These are phyloP conservation scores for Furnarius figulus DNA, from an alignment of 2,113 vertebrate genomes.

Conservation along the genomic window DNA sequence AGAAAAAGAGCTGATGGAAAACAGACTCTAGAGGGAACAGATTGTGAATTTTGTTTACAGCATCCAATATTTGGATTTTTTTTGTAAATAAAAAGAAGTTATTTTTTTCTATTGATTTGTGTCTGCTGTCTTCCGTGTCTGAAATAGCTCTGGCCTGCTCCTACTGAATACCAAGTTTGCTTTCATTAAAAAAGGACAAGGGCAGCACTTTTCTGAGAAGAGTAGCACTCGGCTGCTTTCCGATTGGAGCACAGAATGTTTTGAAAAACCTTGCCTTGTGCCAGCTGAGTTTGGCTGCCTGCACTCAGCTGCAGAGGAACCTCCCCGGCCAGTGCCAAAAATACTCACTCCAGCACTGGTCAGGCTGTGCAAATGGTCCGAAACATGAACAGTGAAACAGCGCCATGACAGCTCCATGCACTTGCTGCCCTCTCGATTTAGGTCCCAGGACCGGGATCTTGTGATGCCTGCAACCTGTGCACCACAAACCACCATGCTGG, in stretches of 20 bases:
- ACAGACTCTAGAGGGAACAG: constrained; percentile 79
- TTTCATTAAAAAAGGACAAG: constrained; percentile 15
- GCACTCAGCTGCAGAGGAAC: constrained; percentile 43
- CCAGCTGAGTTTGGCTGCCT: constrained; percentile 46
- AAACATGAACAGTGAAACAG: neutral
- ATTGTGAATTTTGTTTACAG: constrained; percentile 90
- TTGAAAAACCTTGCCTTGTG: constrained; percentile 57
- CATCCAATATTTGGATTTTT: constrained; percentile 90
- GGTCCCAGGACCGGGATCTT: rapidly evolving
- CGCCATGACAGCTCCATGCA: rapidly evolving
- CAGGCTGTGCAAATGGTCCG: neutral
- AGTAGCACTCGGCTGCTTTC: constrained; percentile 49
- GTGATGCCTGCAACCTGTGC: rapidly evolving
- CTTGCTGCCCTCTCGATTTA: neutral
- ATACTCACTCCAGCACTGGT: neutral
- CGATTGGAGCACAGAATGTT: constrained; percentile 19
- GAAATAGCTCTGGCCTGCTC: constrained; percentile 24
- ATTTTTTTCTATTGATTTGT: constrained; percentile 86
- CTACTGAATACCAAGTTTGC: neutral
- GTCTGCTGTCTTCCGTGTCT: constrained; percentile 74
- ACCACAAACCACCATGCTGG: rapidly evolving
- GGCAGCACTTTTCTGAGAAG: constrained; percentile 54
- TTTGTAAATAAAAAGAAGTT: constrained; percentile 89
- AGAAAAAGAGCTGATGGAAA: constrained; percentile 76
- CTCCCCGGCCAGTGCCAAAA: constrained; percentile 60